A percentile compares a stretch with the other conserved stretches of the same genome.
These are phyloP conservation scores for Eulemur coronatus DNA, from an alignment of 2,797 vertebrate species.

Conservation along the genomic window DNA sequence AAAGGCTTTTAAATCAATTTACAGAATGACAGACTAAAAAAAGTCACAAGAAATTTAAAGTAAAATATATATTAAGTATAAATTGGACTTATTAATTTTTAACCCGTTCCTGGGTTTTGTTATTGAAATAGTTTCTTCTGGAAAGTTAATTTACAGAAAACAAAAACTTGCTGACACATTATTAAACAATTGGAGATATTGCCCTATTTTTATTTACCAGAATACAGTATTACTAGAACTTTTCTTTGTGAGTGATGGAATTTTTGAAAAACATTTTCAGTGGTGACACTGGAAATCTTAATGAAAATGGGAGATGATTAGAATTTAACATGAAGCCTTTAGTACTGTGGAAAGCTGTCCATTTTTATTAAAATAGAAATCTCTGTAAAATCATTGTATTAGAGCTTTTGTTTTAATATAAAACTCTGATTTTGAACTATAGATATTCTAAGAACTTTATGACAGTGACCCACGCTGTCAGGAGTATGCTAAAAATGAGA, in stretches of 20 bases:
- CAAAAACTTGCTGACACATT: conserved; percentile 1
- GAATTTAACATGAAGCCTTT: conserved; percentile 14
- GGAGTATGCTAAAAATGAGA: conserved; percentile 29
- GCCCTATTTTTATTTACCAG: not conserved
- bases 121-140: conserved; percentile 46
- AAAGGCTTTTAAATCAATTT: not conserved
- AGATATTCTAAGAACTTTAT: conserved; percentile 15
- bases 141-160: conserved; percentile 22
- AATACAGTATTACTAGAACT: conserved; percentile 24
- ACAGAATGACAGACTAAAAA: conserved; percentile 11
- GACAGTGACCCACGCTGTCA: not conserved
- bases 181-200: not conserved
- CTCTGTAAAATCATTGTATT: not conserved
- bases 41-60: conserved; percentile 28
- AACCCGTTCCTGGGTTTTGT: not conserved
- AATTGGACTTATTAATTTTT: not conserved
- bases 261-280: conserved; percentile 31
- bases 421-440: conserved; percentile 39
- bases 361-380: conserved; percentile 39
- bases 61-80: conserved; percentile 46
- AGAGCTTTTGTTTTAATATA: not conserved
- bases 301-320: conserved; percentile 6
- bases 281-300: not conserved
- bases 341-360: not conserved
- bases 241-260: conserved; percentile 35